Conservation (phyloP, 2,797 vertebrate species). For the Acanthis flammea region DNA sequence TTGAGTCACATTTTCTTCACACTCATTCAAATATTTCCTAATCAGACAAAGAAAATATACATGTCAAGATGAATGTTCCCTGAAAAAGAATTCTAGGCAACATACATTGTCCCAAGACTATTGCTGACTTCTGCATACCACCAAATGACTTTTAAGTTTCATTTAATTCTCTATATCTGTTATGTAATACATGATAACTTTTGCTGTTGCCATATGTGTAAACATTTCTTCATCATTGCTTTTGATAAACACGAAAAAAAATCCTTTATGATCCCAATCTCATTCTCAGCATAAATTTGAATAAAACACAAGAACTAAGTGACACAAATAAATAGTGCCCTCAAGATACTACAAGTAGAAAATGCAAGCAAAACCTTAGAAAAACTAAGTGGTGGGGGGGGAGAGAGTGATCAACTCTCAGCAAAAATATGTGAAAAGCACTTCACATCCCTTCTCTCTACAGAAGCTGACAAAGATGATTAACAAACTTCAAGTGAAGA, state of each 20-base stretch:
- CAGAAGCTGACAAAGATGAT: not conserved
- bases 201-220: not conserved
- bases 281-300: not conserved
- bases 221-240: not conserved
- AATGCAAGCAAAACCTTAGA: not conserved
- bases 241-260: not conserved
- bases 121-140: not conserved
- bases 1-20: slow-evolving; percentile 70
- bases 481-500: not conserved
- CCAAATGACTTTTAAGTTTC: not conserved
- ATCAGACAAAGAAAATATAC: not conserved
- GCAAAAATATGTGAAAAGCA: not conserved
- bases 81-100: not conserved
- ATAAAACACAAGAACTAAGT: not conserved
- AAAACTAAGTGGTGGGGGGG: not conserved
- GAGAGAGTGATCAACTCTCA: not conserved
- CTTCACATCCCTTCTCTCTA: not conserved
- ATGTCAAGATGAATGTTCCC: not conserved
- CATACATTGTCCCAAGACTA: not conserved
- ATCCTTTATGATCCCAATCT: not conserved
- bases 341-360: not conserved
- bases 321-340: not conserved
- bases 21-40: slow-evolving; percentile 71
- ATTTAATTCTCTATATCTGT: not conserved
- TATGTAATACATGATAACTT: not conserved